Conservation (phyloP, 2,113 vertebrate genomes). For the Ramphastos sulfuratus region DNA sequence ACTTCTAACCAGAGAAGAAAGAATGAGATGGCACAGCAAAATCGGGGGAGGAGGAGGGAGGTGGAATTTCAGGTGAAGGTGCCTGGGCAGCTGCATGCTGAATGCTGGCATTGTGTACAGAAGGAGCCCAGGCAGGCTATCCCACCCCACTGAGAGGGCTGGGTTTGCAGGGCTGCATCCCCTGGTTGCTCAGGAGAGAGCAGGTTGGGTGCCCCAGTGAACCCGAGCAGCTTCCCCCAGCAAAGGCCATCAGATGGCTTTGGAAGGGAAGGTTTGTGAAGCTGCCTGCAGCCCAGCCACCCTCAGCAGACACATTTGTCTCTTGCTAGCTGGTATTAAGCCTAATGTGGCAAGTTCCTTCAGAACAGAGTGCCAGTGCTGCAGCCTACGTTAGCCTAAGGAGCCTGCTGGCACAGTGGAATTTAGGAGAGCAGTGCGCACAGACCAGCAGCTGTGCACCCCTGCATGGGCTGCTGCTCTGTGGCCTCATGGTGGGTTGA, state of each 20-base stretch:
- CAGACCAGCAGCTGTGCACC: not conserved
- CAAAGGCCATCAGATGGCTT: not conserved
- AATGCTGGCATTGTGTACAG: rapidly evolving
- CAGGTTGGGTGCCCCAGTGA: rapidly evolving
- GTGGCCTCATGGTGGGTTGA: too few relatives aligned
- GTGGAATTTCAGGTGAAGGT: not conserved
- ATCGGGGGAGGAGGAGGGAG: too few relatives aligned
- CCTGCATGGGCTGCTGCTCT: not conserved
- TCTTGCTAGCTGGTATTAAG: not conserved
- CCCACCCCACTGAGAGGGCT: not conserved
- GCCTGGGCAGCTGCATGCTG: not conserved
- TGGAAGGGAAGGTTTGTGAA: rapidly evolving
- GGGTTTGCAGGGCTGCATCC: not conserved
- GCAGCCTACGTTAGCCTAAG: not conserved
- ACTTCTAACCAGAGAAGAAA: not conserved
- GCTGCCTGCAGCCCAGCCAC: not conserved
- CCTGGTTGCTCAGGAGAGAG: not conserved
- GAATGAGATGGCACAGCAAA: not conserved
- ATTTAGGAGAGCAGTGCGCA: not conserved
- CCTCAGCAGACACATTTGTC: rapidly evolving
- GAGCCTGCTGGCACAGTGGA: not conserved
- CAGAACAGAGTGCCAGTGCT: not conserved
- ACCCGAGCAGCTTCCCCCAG: not conserved
- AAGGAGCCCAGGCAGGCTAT: not conserved
- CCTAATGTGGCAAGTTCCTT: not conserved